Evolutionary conservation across 2,797 vertebrate genomes (phyloP).

Genomic region (Cuniculus paca): DNA sequence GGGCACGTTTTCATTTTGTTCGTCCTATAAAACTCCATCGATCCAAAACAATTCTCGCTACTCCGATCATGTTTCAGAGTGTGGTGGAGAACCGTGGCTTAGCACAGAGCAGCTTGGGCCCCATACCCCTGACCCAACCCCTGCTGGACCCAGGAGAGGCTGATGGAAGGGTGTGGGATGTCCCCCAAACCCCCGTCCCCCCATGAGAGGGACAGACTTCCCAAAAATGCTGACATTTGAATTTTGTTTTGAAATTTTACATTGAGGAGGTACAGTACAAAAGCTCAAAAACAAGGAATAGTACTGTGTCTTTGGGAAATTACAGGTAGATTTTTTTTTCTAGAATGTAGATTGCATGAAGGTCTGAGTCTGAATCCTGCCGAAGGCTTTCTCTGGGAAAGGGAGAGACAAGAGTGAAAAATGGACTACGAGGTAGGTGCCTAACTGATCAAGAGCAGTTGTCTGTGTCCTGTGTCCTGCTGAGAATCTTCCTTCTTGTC

Average conservation of each 20-base stretch:
- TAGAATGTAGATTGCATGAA: neutral
- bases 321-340: neutral
- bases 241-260: neutral
- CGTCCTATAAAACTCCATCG: neutral
- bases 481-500: neutral
- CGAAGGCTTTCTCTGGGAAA: neutral
- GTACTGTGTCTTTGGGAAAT: accelerated
- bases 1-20: neutral
- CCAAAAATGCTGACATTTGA: accelerated
- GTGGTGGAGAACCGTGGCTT: neutral
- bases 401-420: too few species aligned
- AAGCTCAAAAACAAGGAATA: accelerated
- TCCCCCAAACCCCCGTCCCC: accelerated
- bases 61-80: neutral
- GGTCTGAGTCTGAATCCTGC: too few species aligned
- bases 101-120: accelerated
- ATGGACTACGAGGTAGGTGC: neutral
- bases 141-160: accelerated
- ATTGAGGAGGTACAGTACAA: accelerated
- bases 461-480: accelerated
- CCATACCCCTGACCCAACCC: accelerated
- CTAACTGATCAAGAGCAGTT: accelerated
- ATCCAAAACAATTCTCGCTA: neutral
- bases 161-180: accelerated
- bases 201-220: neutral